A percentile compares a stretch with the other conserved stretches of the same genome.
phyloP scores from a whole-genome alignment of 2,888 invertebrate genomes.

The Drosophila paracracens region DNA sequence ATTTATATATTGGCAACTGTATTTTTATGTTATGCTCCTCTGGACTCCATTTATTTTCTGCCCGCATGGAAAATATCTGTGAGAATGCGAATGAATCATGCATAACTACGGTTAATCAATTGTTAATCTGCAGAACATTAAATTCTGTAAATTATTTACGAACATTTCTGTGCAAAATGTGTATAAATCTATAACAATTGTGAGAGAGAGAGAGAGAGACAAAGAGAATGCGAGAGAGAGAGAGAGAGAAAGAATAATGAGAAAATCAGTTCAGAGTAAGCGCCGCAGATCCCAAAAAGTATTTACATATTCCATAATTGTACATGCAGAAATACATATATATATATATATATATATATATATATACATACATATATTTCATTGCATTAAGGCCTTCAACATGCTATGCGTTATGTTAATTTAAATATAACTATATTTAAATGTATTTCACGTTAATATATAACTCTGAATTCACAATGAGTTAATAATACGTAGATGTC shows the following conservation, averaged over 20 bases:
- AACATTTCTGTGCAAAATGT: slow-evolving; percentile 36
- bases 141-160: slow-evolving; percentile 18
- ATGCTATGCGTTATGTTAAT: slow-evolving; percentile 24
- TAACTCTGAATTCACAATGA: slow-evolving; percentile 4
- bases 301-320: slow-evolving; percentile 22
- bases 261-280: slow-evolving; percentile 4
- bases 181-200: slow-evolving; percentile 31
- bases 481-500: slow-evolving; percentile 35
- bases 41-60: slow-evolving; percentile 56
- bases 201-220: background rate
- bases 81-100: slow-evolving; percentile 34
- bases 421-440: slow-evolving; percentile 8
- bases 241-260: background rate
- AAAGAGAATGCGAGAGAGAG: background rate
- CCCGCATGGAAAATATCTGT: slow-evolving; percentile 47
- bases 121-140: slow-evolving; percentile 3
- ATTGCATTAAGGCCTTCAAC: background rate
- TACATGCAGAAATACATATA: slow-evolving; percentile 1
- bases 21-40: slow-evolving; percentile 3
- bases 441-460: slow-evolving; percentile 8
- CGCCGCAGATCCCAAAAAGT: slow-evolving; percentile 41
- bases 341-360: background rate
- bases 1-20: slow-evolving; percentile 8
- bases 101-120: slow-evolving; percentile 12
- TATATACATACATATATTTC: slow-evolving; percentile 7